Conservation (phyloP, 2,113 vertebrate species). For the Lathamus discolor region DNA sequence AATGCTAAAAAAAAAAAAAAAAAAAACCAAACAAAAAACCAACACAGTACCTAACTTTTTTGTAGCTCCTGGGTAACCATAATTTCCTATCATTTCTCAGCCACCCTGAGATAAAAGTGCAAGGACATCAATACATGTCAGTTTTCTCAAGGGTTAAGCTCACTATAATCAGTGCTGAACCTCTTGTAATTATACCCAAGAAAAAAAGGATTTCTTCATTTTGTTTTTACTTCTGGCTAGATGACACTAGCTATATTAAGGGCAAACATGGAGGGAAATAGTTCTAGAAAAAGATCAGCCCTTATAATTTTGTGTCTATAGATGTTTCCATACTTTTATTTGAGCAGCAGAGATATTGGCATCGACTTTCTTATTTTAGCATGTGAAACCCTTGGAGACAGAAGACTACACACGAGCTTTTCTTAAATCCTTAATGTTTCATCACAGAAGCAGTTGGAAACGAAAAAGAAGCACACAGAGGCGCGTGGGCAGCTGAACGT, state of each 20-base stretch:
- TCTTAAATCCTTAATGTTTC: neutral
- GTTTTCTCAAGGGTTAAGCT: neutral
- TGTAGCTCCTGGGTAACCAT: neutral
- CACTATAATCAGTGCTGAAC: neutral
- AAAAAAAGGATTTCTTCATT: neutral
- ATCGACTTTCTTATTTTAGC: rapidly evolving
- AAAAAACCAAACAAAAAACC: neutral
- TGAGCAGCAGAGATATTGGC: neutral
- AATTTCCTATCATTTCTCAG: neutral
- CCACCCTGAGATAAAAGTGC: neutral
- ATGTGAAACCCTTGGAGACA: neutral
- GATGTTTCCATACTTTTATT: neutral
- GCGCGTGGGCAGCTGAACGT: neutral
- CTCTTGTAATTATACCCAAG: neutral
- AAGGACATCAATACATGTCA: too few relatives aligned
- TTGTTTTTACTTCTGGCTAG: neutral
- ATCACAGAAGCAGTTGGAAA: neutral
- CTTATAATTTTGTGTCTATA: rapidly evolving
- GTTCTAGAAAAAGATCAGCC: neutral
- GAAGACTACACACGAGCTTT: neutral
- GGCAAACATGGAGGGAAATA: neutral
- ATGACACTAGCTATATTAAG: neutral
- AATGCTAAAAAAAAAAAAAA: neutral
- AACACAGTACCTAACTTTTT: too few relatives aligned
- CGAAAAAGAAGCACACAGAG: neutral